Percentiles rank a stretch among this genome's conserved stretches.
These are phyloP conservation scores for Drosophila prostipennis DNA, from an alignment of 2,888 invertebrate species.

Conservation along the genomic window DNA sequence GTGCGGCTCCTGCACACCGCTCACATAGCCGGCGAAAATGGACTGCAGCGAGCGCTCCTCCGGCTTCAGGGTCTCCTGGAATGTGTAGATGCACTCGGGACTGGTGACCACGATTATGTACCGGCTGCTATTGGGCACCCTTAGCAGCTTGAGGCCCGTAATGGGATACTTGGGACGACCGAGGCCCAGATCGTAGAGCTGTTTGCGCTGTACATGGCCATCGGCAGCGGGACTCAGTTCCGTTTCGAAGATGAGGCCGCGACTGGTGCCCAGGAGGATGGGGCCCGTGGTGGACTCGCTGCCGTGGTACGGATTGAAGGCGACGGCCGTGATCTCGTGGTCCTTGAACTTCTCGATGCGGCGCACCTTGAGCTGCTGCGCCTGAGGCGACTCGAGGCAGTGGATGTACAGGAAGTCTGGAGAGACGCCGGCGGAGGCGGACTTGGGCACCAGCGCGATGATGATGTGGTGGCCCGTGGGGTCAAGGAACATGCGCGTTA, in stretches of 20 bases:
- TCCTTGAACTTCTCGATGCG: slow-evolving; percentile 85
- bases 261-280: slow-evolving; percentile 94
- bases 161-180: slow-evolving; percentile 90
- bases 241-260: slow-evolving; percentile 95
- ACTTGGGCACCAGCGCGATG: slow-evolving; percentile 87
- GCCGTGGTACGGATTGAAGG: slow-evolving; percentile 92
- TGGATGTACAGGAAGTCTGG: slow-evolving; percentile 93
- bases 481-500: slow-evolving; percentile 86
- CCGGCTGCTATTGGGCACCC: slow-evolving; percentile 88
- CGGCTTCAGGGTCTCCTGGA: slow-evolving; percentile 90
- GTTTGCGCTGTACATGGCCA: slow-evolving; percentile 90
- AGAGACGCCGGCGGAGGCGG: slow-evolving; percentile 80
- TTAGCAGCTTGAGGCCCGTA: slow-evolving; percentile 94
- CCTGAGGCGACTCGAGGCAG: slow-evolving; percentile 66
- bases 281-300: slow-evolving; percentile 90
- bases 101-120: slow-evolving; percentile 94
- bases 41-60: slow-evolving; percentile 89
- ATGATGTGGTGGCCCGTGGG: slow-evolving; percentile 94
- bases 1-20: slow-evolving; percentile 76
- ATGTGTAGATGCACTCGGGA: slow-evolving; percentile 93
- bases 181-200: slow-evolving; percentile 95
- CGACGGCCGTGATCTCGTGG: slow-evolving; percentile 95
- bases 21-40: slow-evolving; percentile 74
- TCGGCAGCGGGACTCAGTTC: slow-evolving; percentile 93
- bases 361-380: slow-evolving; percentile 90